Conservation (phyloP, 2,797 vertebrate genomes). For the Emydoidea blandingii region DNA sequence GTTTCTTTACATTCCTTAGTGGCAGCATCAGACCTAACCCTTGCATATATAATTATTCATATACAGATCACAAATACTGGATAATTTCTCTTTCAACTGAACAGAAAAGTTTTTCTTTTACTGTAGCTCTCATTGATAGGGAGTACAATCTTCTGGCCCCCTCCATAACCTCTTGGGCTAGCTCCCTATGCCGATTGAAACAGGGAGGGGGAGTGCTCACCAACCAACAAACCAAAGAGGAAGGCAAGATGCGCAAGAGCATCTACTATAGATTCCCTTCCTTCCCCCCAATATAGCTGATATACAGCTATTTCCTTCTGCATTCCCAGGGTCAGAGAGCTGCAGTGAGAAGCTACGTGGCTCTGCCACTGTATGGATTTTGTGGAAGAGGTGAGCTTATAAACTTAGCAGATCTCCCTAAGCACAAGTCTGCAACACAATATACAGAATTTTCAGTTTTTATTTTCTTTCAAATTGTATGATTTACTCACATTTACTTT, state of each 20-base stretch:
- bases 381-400: not conserved
- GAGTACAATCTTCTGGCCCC: not conserved
- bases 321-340: not conserved
- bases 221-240: not conserved
- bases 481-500: not conserved
- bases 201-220: not conserved
- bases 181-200: fast-evolving
- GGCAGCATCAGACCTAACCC: not conserved
- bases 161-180: not conserved
- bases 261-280: not conserved
- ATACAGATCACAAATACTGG: not conserved
- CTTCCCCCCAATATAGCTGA: not conserved
- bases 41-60: not conserved
- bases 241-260: not conserved
- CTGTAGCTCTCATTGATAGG: fast-evolving
- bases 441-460: not conserved
- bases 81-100: not conserved
- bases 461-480: not conserved
- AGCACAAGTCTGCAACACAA: fast-evolving
- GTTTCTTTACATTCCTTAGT: slow-evolving; percentile 10
- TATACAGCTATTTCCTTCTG: not conserved
- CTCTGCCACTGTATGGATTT: not conserved
- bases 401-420: not conserved
- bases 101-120: not conserved
- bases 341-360: not conserved